These are phyloP conservation scores for Dasypolia templi DNA, from an alignment of 2,888 invertebrate genomes.

Conservation along the genomic window DNA sequence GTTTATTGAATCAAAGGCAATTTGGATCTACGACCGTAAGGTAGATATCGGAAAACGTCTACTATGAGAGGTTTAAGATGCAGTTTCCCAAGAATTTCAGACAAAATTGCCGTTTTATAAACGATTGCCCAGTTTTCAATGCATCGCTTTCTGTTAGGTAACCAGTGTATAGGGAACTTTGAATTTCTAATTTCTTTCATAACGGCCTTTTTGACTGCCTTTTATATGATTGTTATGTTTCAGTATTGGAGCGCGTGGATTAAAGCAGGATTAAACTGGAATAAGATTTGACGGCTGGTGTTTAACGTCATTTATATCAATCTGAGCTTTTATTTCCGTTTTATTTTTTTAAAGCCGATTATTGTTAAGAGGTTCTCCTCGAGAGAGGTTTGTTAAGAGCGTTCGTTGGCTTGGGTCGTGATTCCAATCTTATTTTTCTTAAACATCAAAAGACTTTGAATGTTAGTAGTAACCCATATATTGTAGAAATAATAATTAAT, in stretches of 20 bases:
- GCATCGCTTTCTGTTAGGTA: constrained; percentile 57
- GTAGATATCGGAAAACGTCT: constrained; percentile 71
- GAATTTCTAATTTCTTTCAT: constrained; percentile 51
- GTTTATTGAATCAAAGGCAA: constrained; percentile 64
- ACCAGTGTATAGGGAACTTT: constrained; percentile 55
- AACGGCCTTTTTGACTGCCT: constrained; percentile 24
- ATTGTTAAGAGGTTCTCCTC: neutral
- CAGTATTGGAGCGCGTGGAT: constrained; percentile 7
- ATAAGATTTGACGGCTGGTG: neutral
- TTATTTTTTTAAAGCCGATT: neutral
- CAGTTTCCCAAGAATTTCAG: constrained; percentile 73
- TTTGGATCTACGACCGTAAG: constrained; percentile 65
- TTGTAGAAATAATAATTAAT: neutral
- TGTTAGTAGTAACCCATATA: neutral
- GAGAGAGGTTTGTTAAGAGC: too few species aligned
- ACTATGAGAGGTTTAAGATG: constrained; percentile 72
- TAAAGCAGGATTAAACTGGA: neutral
- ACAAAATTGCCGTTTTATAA: constrained; percentile 77
- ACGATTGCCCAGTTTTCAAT: constrained; percentile 67
- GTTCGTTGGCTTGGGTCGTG: neutral
- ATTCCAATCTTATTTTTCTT: neutral
- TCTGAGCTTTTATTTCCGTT: too few species aligned
- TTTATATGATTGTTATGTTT: constrained; percentile 21
- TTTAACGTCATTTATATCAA: neutral
- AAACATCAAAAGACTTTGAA: neutral